Base-by-base conservation (phyloP, 2,113 vertebrate species). In the Cyanoderma ruficeps region DNA sequence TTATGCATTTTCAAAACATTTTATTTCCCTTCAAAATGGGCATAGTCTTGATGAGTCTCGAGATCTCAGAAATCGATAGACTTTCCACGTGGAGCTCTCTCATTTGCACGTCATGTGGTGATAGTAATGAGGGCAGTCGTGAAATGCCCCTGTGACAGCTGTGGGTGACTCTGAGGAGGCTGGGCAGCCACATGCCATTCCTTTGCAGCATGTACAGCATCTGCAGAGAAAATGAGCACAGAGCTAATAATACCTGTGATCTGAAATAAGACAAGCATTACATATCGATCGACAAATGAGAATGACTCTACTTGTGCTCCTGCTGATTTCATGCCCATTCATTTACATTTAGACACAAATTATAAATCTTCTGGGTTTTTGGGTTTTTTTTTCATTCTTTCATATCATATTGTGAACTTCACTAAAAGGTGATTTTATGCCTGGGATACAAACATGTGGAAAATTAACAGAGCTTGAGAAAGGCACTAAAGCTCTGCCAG, bases 391-490 rank as follows among this genome's bases (percentile, higher is more conserved):
- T 72, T 84, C 37, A 49, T 81, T 72, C 53, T 65, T 82, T 78
- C 72, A 2, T 92, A 46, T 70, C 55, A 31, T 76, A 49, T 65
- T 57, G 56, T 93, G 68, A 92, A 90, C 67, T 83, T 70, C 31
- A 72, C 87, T 80, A 82, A 71, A 87, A 95, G 82, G 65, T 96
- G 90, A 72, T 91, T 94, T 95, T 95, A 83, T 89, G 92, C 59
- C 70, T 64, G 59, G 24, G 49, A 33, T 87, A 57, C 10, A 56
- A 87, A 87, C 77, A 80, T 94, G 90, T 91, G 80, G 90, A 90
- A 94, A 91, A 97, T 94, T 92, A 87, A 96, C 70, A 68, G 77
- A 76, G 47, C 94, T 94, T 96, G 85, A 79, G 90, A 90, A 92
- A 90, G 63, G 79, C 74, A 74, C 70, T 94, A 91, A 92, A 92